These are phyloP conservation scores for Harpalus rufipes DNA, from an alignment of 2,888 invertebrate genomes.

Conservation along the genomic window DNA sequence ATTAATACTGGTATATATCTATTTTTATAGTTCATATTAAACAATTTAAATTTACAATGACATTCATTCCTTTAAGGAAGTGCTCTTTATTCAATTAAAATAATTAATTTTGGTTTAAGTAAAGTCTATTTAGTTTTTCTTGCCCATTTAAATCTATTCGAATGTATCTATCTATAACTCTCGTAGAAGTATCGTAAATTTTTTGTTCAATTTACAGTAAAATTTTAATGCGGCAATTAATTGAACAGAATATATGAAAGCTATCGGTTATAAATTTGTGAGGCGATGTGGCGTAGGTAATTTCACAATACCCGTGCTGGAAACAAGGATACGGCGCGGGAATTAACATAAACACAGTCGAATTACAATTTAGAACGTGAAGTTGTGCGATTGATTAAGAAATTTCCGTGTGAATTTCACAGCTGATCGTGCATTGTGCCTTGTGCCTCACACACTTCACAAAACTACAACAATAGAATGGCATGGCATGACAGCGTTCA, in stretches of 20 bases:
- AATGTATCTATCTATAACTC: neutral
- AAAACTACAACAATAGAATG: neutral
- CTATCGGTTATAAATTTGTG: constrained; percentile 11
- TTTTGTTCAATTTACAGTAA: neutral
- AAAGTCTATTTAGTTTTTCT: too few relatives aligned
- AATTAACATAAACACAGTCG: constrained; percentile 46
- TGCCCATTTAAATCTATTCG: neutral
- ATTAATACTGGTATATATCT: too few relatives aligned
- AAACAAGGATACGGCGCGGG: constrained; percentile 14
- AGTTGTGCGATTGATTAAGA: constrained; percentile 50
- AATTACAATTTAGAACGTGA: constrained; percentile 52
- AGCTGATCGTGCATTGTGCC: constrained; percentile 42
- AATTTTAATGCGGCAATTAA: constrained; percentile 2
- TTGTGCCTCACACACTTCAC: constrained; percentile 1
- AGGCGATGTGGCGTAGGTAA: neutral
- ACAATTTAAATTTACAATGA: too few relatives aligned
- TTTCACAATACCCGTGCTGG: constrained; percentile 26
- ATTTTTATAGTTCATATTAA: too few relatives aligned
- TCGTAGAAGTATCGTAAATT: neutral
- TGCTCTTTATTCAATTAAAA: too few relatives aligned
- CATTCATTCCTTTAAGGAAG: too few relatives aligned
- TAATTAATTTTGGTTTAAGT: too few relatives aligned
- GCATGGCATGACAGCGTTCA: neutral
- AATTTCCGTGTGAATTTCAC: constrained; percentile 59
- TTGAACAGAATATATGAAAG: constrained; percentile 5